Percentiles rank a stretch among this genome's conserved stretches.
Evolutionary conservation across 2,797 vertebrate species (phyloP).

Genomic region (Gallinago nigripennis): DNA sequence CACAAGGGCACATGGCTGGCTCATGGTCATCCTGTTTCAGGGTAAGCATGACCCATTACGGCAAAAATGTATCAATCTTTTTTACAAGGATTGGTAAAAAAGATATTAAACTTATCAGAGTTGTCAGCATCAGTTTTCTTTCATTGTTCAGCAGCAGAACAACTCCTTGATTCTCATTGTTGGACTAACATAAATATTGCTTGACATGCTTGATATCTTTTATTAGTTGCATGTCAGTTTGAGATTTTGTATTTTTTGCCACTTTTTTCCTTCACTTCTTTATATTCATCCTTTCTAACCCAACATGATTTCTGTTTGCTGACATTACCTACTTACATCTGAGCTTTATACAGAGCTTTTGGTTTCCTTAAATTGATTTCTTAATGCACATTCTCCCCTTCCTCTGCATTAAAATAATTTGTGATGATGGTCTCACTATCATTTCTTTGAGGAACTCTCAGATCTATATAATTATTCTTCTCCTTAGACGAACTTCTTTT

Average conservation of each 20-base stretch:
- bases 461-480: not conserved
- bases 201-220: not conserved
- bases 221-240: not conserved
- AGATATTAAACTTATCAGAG: not conserved
- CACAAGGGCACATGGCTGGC: too few relatives aligned
- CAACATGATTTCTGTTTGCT: not conserved
- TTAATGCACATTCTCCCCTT: not conserved
- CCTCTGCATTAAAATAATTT: not conserved
- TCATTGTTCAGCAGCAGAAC: not conserved
- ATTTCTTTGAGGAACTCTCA: not conserved
- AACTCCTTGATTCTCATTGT: not conserved
- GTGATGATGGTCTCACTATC: not conserved
- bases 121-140: not conserved
- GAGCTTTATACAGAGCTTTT: not conserved
- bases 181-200: not conserved
- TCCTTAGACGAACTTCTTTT: not conserved
- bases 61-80: not conserved
- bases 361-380: not conserved
- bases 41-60: not conserved
- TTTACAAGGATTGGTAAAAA: not conserved
- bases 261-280: not conserved
- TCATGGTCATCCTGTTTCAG: not conserved
- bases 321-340: not conserved
- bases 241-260: not conserved
- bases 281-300: not conserved